phyloP scores from a whole-genome alignment of 2,113 vertebrate genomes.

The Xiphias gladius region DNA sequence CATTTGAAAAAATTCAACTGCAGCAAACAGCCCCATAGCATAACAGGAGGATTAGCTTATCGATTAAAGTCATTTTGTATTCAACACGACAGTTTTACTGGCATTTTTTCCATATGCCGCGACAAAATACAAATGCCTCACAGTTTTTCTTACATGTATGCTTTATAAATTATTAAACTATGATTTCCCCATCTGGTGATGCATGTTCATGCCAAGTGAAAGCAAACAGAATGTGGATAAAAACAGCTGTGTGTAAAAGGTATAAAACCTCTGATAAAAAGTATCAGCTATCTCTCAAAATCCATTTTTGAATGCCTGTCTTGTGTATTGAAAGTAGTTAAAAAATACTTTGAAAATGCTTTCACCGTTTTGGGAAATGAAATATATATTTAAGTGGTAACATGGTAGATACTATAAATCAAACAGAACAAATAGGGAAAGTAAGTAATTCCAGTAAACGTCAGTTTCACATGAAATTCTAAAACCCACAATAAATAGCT shows the following conservation, averaged over 20 bases:
- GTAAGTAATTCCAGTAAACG: neutral
- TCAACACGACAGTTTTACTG: neutral
- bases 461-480: neutral
- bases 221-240: slow-evolving; percentile 14
- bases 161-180: slow-evolving; percentile 10
- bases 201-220: neutral
- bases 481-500: neutral
- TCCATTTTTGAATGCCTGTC: neutral
- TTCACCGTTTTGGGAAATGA: neutral
- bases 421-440: neutral
- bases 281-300: neutral
- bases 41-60: neutral
- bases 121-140: neutral
- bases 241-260: neutral
- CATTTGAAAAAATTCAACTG: neutral
- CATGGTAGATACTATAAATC: neutral
- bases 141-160: neutral
- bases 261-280: neutral
- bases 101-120: neutral
- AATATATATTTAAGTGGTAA: neutral
- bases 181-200: neutral
- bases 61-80: neutral
- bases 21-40: neutral
- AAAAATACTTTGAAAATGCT: neutral
- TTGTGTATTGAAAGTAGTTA: slow-evolving; percentile 1